A percentile compares a stretch with the other conserved stretches of the same genome.
Evolutionary conservation across 2,113 vertebrate species (phyloP).

Genomic region (Coregonus clupeaformis): DNA sequence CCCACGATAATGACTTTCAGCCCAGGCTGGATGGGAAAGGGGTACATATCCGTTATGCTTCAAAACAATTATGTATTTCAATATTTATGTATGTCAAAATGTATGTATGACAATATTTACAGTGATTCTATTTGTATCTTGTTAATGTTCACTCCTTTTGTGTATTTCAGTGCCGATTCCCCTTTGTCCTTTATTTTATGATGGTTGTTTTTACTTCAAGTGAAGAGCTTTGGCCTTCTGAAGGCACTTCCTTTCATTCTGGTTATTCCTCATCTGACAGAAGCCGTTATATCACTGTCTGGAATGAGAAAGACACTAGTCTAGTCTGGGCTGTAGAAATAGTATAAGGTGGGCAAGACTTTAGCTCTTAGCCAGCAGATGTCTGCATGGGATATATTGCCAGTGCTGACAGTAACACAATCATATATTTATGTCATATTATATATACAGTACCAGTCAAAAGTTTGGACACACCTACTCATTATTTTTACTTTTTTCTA

Average conservation of each 20-base stretch:
- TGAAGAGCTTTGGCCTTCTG: too few relatives aligned
- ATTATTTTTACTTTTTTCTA: too few relatives aligned
- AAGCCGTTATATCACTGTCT: not conserved
- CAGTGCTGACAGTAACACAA: too few relatives aligned
- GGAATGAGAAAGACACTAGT: not conserved
- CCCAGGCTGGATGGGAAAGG: slow-evolving; percentile 44
- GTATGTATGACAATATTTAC: slow-evolving; percentile 57
- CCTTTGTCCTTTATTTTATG: slow-evolving; percentile 43
- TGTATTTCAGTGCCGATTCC: slow-evolving; percentile 60
- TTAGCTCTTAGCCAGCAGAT: too few relatives aligned
- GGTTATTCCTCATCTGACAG: not conserved
- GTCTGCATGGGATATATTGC: not conserved
- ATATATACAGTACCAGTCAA: too few relatives aligned
- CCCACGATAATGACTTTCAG: slow-evolving; percentile 70
- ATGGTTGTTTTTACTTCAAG: not conserved
- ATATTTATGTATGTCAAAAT: too few relatives aligned
- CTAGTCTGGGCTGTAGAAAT: not conserved
- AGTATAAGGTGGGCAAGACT: not conserved
- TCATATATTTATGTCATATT: too few relatives aligned
- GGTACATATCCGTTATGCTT: slow-evolving; percentile 54
- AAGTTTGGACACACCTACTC: too few relatives aligned
- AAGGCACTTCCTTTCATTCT: not conserved
- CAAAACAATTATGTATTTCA: slow-evolving; percentile 27
- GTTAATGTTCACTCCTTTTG: slow-evolving; percentile 46
- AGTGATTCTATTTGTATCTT: slow-evolving; percentile 32